These are phyloP conservation scores for Drosophila stalkeri DNA, from an alignment of 2,888 invertebrate species.

Conservation along the genomic window DNA sequence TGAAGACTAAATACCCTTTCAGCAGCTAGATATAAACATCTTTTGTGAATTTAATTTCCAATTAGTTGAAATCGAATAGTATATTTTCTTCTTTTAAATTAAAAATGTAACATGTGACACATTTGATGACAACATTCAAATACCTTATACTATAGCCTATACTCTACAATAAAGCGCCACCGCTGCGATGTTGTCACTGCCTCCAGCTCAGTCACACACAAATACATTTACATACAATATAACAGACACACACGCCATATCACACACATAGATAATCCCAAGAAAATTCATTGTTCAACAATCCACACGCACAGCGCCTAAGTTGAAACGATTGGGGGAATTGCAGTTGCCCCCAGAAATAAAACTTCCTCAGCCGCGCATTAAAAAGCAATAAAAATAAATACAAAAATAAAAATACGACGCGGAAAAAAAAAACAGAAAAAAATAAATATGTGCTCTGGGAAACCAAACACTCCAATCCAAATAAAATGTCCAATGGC, in stretches of 20 bases:
- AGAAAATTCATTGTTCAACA: slow-evolving; percentile 74
- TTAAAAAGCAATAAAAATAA: slow-evolving; percentile 83
- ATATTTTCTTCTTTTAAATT: too few relatives aligned
- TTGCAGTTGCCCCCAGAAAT: slow-evolving; percentile 56
- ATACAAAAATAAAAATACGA: slow-evolving; percentile 21
- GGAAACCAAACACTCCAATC: slow-evolving; percentile 56
- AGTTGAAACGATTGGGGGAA: slow-evolving; percentile 20
- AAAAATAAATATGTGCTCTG: slow-evolving; percentile 70
- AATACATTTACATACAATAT: slow-evolving; percentile 39
- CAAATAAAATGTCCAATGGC: slow-evolving; percentile 74
- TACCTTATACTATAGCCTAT: background rate
- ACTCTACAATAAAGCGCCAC: slow-evolving; percentile 56
- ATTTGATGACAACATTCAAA: background rate
- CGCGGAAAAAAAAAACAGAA: background rate
- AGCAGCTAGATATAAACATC: background rate
- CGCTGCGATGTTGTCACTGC: slow-evolving; percentile 38
- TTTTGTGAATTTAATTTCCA: background rate
- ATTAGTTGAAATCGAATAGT: background rate
- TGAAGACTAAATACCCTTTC: slow-evolving; percentile 2
- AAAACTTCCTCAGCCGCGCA: slow-evolving; percentile 76
- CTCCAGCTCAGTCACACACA: background rate
- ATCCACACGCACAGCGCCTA: slow-evolving; percentile 57
- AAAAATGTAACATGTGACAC: background rate
- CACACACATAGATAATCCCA: slow-evolving; percentile 65
- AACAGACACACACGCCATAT: background rate